Base-by-base conservation (phyloP, 2,888 invertebrate species). In the Scaptomyza cyrtandrae region DNA sequence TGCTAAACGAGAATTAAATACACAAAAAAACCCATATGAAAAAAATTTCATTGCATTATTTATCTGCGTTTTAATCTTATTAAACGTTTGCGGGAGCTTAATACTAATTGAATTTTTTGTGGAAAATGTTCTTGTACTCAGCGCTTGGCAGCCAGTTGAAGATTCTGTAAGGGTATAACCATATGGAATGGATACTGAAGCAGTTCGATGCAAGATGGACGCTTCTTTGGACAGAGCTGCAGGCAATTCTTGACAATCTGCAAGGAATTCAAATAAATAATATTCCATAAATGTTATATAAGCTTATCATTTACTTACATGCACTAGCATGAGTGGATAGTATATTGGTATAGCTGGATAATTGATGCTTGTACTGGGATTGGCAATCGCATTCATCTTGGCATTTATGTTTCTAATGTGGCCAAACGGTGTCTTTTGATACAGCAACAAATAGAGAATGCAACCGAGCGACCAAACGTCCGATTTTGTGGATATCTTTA, bases 381-480 rank as follows among this genome's bases (percentile, higher is more conserved):
- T 95, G 49, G 95, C 94, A 78, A 98, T 97, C 65, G 96, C 96
- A 78, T 93, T 94, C 56, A 97, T 93, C 92, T 98, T 98, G 41
- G 94, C 94, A 90, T 95, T 94, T 70, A 94, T 94, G 77, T 95
- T 93, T 41, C 93, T 93, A 75, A 98, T 95, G 91, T 97, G 95
- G 43, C 96, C 95, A 92, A 98, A 99, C 0, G 99, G 99, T 1
- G 98, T 97, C 83, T 94, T 94, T 0, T 97, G 96, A 91, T 98
- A 99, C 43, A 98, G 95, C 92, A 99, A 93, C 91, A 97, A 95
- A 93, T 98, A 99, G 70, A 99, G 93, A 89, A 99, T 99, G 91
- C 98, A 99, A 24, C 99, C 99, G 77, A 99, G 93, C 0, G 98
- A 98, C 99, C 99, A 99, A 55, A 99, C 97, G 92, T 99, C 99